Percentiles rank a stretch among this genome's conserved stretches.
Conservation (phyloP, 2,888 invertebrate species). For the Noctua pronuba region DNA sequence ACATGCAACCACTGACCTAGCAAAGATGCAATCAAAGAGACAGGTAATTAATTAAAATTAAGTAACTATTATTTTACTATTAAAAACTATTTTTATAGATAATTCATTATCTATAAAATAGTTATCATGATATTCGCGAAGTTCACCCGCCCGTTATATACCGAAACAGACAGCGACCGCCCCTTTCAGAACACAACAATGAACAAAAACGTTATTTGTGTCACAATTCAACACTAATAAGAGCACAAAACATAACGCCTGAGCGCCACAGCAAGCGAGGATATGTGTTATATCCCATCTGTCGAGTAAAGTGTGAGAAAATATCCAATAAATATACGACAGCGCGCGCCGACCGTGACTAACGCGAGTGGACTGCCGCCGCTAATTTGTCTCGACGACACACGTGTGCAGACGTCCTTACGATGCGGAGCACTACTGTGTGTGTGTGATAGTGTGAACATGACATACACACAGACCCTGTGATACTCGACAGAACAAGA, state of each 20-base stretch:
- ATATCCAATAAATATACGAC: slow-evolving; percentile 61
- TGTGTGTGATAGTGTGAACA: not conserved
- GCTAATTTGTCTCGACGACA: slow-evolving; percentile 47
- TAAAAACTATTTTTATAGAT: not conserved
- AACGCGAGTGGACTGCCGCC: slow-evolving; percentile 49
- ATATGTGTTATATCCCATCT: slow-evolving; percentile 34
- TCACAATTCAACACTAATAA: slow-evolving; percentile 18
- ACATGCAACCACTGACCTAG: not conserved
- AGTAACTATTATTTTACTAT: too few relatives aligned
- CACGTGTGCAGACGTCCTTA: slow-evolving; percentile 14
- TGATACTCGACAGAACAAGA: not conserved
- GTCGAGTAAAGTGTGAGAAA: slow-evolving; percentile 43
- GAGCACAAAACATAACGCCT: slow-evolving; percentile 21
- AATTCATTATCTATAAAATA: not conserved
- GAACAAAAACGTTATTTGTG: slow-evolving; percentile 18
- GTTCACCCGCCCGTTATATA: not conserved
- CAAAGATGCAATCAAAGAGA: not conserved
- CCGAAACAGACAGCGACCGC: not conserved
- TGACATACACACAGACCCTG: not conserved
- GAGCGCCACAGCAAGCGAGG: slow-evolving; percentile 16
- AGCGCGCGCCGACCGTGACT: slow-evolving; percentile 47
- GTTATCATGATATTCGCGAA: not conserved
- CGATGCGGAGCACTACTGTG: not conserved
- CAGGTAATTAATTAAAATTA: not conserved
- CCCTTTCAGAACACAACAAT: not conserved